Conservation (phyloP, 2,113 vertebrate genomes). For the Falco punctatus region DNA sequence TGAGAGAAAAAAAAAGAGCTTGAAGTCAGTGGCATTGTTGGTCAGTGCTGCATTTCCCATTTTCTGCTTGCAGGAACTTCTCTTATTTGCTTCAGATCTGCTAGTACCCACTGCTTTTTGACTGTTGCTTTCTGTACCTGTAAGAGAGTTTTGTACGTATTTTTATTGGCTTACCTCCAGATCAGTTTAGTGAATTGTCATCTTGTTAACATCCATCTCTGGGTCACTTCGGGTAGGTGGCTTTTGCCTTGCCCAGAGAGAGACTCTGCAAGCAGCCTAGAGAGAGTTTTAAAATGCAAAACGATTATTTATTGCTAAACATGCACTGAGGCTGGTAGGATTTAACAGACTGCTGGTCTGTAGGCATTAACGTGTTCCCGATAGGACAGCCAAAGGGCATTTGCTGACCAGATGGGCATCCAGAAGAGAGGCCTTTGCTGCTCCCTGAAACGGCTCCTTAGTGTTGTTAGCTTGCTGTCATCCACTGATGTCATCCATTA, state of each 20-base stretch:
- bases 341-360: neutral
- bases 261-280: too few species aligned
- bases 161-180: neutral
- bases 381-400: neutral
- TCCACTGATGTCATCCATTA: neutral
- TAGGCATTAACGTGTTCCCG: neutral
- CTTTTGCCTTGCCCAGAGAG: neutral
- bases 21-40: rapidly evolving
- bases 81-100: neutral
- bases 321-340: neutral
- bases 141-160: neutral
- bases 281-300: neutral
- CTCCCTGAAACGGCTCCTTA: neutral
- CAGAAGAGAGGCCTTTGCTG: neutral
- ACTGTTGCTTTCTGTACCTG: neutral
- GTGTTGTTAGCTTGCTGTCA: neutral
- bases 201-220: neutral
- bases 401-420: neutral
- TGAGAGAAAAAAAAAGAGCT: neutral
- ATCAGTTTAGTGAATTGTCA: neutral
- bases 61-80: neutral
- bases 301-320: neutral
- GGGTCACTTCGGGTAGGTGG: neutral
- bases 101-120: neutral
- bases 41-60: neutral